These are phyloP conservation scores for Bathybates hornii DNA, from an alignment of 2,113 vertebrate species.

Conservation along the genomic window DNA sequence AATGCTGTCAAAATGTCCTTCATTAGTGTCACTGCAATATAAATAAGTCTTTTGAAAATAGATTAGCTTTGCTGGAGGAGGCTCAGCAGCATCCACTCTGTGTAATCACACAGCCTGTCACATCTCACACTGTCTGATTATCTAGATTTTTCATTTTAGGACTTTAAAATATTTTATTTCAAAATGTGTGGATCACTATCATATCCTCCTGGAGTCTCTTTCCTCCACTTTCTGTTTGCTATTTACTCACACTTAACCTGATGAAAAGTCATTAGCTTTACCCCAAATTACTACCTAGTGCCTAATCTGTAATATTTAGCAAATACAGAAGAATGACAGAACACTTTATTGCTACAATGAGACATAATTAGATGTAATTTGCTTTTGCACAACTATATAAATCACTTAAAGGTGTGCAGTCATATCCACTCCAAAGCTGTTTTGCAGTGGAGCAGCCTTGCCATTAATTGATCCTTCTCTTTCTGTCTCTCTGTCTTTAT, in stretches of 20 bases:
- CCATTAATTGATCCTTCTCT: not conserved
- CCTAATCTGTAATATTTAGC: slow-evolving; percentile 55
- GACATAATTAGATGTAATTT: slow-evolving; percentile 61
- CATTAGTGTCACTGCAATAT: not conserved
- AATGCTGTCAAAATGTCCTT: slow-evolving; percentile 4
- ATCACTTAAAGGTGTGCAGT: slow-evolving; percentile 27
- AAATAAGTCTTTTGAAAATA: not conserved
- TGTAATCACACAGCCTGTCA: not conserved
- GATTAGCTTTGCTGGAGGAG: not conserved
- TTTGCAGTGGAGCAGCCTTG: not conserved
- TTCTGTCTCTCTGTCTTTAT: not conserved
- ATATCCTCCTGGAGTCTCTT: not conserved
- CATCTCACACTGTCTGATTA: not conserved
- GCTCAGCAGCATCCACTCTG: not conserved
- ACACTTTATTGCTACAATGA: slow-evolving; percentile 53
- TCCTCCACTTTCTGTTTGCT: not conserved
- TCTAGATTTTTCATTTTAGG: not conserved
- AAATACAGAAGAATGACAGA: slow-evolving; percentile 41
- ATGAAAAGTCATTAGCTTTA: slow-evolving; percentile 17
- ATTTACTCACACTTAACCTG: not conserved
- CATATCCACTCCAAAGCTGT: slow-evolving; percentile 18
- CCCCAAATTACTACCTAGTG: slow-evolving; percentile 13
- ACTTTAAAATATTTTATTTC: not conserved
- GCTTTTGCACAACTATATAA: slow-evolving; percentile 36
- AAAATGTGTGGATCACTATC: not conserved